Conservation (phyloP, 2,888 invertebrate genomes). For the Petrolisthes cinctipes region DNA sequence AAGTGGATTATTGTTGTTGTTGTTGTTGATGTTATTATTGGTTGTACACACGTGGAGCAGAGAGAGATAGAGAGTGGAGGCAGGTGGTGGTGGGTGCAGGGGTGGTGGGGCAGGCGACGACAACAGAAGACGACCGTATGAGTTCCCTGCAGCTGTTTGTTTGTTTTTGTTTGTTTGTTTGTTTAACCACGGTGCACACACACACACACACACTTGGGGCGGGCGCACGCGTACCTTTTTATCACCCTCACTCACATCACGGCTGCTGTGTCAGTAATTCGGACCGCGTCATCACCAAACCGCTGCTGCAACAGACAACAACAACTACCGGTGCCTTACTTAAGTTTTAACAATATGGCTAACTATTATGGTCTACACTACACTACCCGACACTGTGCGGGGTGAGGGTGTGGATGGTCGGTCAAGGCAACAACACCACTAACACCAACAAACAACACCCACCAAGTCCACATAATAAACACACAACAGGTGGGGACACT, state of each 20-base stretch:
- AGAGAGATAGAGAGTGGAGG: too few species aligned
- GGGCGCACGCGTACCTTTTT: conserved; percentile 43
- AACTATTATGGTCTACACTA: conserved; percentile 53
- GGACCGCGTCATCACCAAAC: conserved; percentile 56
- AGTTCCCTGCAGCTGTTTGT: conserved; percentile 39
- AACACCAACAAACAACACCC: too few species aligned
- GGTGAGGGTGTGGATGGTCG: conserved; percentile 19
- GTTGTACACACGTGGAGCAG: too few species aligned
- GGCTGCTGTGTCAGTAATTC: conserved; percentile 57
- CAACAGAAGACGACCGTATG: conserved; percentile 16
- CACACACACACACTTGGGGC: neutral
- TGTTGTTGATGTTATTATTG: too few species aligned
- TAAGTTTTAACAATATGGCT: conserved; percentile 59
- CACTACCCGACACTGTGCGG: conserved; percentile 60
- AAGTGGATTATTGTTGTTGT: too few species aligned
- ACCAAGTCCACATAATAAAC: too few species aligned
- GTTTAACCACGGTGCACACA: conserved; percentile 51
- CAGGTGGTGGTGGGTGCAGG: conserved; percentile 9
- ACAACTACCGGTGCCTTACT: conserved; percentile 62
- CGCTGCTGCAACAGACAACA: conserved; percentile 58
- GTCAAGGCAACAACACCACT: too few species aligned
- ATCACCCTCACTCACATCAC: conserved; percentile 58
- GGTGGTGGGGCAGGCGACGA: conserved; percentile 24
- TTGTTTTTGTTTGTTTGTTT: too few species aligned
- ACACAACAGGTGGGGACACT: too few species aligned